A percentile compares a stretch with the other conserved stretches of the same genome.
These are phyloP conservation scores for Ceraclea dissimilis DNA, from an alignment of 2,888 invertebrate genomes.

Conservation along the genomic window DNA sequence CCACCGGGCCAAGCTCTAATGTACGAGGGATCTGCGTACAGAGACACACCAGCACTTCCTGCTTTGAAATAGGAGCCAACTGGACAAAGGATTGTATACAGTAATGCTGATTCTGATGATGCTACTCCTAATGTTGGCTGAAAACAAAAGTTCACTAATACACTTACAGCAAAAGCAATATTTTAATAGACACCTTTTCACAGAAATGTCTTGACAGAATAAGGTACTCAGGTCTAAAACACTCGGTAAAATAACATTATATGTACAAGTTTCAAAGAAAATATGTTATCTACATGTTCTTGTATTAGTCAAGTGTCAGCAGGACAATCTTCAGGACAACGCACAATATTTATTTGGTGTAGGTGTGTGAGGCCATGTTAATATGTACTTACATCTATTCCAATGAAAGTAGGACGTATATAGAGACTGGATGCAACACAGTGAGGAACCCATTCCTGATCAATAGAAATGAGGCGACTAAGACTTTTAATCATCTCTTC, in stretches of 20 bases:
- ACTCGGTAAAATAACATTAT: too few species aligned
- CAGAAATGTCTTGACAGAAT: too few species aligned
- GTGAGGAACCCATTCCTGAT: slow-evolving; percentile 97
- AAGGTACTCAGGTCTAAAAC: too few species aligned
- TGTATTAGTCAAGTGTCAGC: too few species aligned
- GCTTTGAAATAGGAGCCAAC: slow-evolving; percentile 88
- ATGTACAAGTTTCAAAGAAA: too few species aligned
- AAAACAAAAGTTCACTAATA: slow-evolving; percentile 25
- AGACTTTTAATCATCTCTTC: slow-evolving; percentile 81
- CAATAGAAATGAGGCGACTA: slow-evolving; percentile 76
- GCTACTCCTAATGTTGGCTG: slow-evolving; percentile 91
- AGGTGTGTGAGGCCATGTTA: too few species aligned
- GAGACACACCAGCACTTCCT: slow-evolving; percentile 62
- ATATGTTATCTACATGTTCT: too few species aligned
- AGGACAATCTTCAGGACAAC: too few species aligned
- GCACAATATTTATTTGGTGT: too few species aligned
- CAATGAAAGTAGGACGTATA: slow-evolving; percentile 92
- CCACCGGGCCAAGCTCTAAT: slow-evolving; percentile 89
- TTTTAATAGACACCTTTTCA: neutral
- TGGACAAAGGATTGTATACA: slow-evolving; percentile 88
- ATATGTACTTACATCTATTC: slow-evolving; percentile 84
- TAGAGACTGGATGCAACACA: slow-evolving; percentile 86
- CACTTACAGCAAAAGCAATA: neutral
- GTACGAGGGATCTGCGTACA: slow-evolving; percentile 87
- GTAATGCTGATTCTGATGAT: slow-evolving; percentile 75